A percentile compares a stretch with the other conserved stretches of the same genome.
These are phyloP conservation scores for Salticus scenicus DNA, from an alignment of 2,888 invertebrate genomes.

Conservation along the genomic window DNA sequence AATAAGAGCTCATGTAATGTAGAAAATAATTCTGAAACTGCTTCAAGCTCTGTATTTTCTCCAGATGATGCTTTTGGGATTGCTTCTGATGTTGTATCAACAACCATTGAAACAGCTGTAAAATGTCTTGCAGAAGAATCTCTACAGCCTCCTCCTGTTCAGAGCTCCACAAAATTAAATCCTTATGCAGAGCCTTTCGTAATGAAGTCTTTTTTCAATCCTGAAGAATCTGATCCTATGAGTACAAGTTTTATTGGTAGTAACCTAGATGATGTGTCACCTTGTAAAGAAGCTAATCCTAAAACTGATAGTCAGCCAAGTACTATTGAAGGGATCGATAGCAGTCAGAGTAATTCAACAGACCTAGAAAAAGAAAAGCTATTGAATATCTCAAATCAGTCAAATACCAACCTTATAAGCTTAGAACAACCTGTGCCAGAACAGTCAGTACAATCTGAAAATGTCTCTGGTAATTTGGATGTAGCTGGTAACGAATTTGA, in stretches of 20 bases:
- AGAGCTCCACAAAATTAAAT: conserved; percentile 24
- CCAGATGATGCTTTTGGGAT: conserved; percentile 54
- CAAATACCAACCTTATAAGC: no score
- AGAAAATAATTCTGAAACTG: not conserved
- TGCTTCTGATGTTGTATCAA: conserved; percentile 56
- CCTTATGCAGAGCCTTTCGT: conserved; percentile 60
- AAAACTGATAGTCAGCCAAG: not conserved
- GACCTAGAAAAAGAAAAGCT: no score
- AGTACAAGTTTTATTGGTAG: not conserved
- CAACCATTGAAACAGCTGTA: conserved; percentile 59
- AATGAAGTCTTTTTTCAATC: conserved; percentile 46
- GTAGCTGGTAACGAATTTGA: no score
- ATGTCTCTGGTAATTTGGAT: no score
- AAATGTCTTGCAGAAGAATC: conserved; percentile 30
- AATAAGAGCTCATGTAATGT: not conserved
- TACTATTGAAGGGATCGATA: no score
- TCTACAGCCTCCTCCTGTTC: not conserved
- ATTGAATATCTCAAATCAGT: no score
- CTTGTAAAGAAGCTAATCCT: no score
- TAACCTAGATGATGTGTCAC: not conserved
- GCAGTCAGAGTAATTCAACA: no score
- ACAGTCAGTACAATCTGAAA: no score
- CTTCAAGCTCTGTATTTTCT: not conserved
- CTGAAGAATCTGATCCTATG: not conserved
- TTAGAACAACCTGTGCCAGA: no score